Evolutionary conservation across 92 coral and sea anemone genomes (phyloP).

Genomic region (Actinernus sp.): DNA sequence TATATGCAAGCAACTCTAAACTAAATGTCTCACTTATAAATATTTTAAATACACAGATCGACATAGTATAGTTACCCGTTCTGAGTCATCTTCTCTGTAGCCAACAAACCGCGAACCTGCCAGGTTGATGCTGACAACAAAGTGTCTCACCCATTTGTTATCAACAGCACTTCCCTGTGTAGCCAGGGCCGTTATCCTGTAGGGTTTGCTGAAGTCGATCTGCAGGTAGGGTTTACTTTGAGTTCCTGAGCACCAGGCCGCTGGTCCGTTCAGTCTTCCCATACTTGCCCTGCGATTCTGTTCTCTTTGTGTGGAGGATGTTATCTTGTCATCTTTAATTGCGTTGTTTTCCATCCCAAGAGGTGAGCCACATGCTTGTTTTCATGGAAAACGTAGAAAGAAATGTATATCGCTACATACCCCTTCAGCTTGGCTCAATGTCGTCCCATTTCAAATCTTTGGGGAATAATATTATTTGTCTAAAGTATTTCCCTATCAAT

Average conservation of each 20-base stretch:
- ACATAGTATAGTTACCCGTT: constrained; percentile 4
- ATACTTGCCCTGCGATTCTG: not conserved
- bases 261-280: constrained; percentile 29
- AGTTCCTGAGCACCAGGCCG: constrained; percentile 38
- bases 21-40: too few species aligned
- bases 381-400: too few species aligned
- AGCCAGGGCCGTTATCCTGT: constrained; percentile 33
- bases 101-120: constrained; percentile 13
- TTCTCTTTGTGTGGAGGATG: constrained; percentile 9
- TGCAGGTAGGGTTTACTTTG: constrained; percentile 23
- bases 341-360: constrained; percentile 31
- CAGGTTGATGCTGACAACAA: constrained; percentile 16
- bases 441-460: too few species aligned
- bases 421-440: too few species aligned
- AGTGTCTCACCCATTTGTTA: constrained; percentile 30
- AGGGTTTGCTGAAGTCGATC: constrained; percentile 31
- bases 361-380: constrained; percentile 28
- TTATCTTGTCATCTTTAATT: constrained; percentile 21
- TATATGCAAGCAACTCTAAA: too few species aligned
- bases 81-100: constrained; percentile 29
- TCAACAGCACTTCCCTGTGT: constrained; percentile 51
- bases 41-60: too few species aligned
- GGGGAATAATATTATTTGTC: too few species aligned
- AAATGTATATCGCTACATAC: too few species aligned
- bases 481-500: too few species aligned